Evolutionary conservation across 2,113 vertebrate genomes (phyloP).

Genomic region (Rhipidura dahli): DNA sequence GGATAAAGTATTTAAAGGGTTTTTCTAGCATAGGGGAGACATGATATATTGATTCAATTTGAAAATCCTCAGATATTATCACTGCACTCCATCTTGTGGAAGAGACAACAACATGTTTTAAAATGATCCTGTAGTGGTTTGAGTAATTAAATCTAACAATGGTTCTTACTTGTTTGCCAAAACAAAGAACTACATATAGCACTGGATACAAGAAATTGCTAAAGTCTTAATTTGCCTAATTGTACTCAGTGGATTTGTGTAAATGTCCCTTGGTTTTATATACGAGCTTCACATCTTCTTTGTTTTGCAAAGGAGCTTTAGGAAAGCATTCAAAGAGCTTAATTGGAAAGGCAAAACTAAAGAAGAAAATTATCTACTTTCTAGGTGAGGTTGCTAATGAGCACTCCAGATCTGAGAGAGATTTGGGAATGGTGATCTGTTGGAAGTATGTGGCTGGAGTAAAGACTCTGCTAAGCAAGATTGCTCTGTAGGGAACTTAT

Average conservation of each 20-base stretch:
- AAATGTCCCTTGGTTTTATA: not conserved
- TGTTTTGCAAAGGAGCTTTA: not conserved
- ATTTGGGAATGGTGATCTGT: not conserved
- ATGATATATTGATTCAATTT: conserved; percentile 14
- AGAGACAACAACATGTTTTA: conserved; percentile 8
- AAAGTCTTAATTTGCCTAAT: not conserved
- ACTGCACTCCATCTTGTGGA: conserved; percentile 54
- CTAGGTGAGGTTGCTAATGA: not conserved
- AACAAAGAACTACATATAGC: not conserved
- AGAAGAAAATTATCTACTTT: not conserved
- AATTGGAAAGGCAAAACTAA: not conserved
- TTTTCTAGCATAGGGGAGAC: not conserved
- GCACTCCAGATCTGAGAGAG: not conserved
- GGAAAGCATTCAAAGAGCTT: not conserved
- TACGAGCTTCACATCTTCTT: not conserved
- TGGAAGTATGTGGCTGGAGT: not conserved
- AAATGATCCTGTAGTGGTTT: not conserved
- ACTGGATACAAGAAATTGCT: not conserved
- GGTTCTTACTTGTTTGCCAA: not conserved
- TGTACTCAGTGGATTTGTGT: not conserved
- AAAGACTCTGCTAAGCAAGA: not conserved
- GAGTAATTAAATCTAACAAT: not conserved
- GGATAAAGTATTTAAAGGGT: not conserved
- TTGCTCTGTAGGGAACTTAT: not conserved
- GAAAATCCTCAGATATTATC: conserved; percentile 39